Percentiles rank a stretch among this genome's conserved stretches.
phyloP scores from a whole-genome alignment of 2,113 vertebrate genomes.

The Bambusicola thoracicus region DNA sequence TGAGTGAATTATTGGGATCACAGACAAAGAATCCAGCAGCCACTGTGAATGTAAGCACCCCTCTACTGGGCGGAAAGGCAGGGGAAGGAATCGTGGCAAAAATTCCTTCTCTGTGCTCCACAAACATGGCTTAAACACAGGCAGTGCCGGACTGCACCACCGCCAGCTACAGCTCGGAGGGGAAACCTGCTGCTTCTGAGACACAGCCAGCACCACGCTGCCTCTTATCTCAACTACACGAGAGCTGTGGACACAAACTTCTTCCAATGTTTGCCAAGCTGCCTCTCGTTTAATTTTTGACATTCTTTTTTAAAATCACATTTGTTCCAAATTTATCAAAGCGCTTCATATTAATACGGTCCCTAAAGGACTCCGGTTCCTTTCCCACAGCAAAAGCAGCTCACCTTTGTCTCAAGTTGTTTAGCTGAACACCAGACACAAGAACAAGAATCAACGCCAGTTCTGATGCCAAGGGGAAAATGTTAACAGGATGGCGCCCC shows the following conservation, averaged over 20 bases:
- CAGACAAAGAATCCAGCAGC: background rate
- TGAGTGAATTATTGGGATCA: background rate
- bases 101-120: background rate
- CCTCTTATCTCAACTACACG: background rate
- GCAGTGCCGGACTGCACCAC: background rate
- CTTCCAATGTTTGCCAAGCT: background rate
- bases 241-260: background rate
- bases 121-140: background rate
- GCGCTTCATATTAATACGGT: background rate
- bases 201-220: background rate
- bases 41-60: background rate
- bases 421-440: background rate
- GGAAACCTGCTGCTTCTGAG: background rate
- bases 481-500: background rate
- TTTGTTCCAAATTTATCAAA: background rate
- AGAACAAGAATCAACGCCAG: background rate
- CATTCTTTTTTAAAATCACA: background rate
- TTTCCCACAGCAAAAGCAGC: background rate
- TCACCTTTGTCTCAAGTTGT: background rate
- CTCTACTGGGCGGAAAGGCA: background rate
- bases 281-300: background rate
- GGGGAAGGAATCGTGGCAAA: background rate
- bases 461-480: background rate
- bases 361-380: background rate
- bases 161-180: accelerated